These are phyloP conservation scores for Hephaestus fuliginosus DNA, from an alignment of 2,797 vertebrate species.

Conservation along the genomic window DNA sequence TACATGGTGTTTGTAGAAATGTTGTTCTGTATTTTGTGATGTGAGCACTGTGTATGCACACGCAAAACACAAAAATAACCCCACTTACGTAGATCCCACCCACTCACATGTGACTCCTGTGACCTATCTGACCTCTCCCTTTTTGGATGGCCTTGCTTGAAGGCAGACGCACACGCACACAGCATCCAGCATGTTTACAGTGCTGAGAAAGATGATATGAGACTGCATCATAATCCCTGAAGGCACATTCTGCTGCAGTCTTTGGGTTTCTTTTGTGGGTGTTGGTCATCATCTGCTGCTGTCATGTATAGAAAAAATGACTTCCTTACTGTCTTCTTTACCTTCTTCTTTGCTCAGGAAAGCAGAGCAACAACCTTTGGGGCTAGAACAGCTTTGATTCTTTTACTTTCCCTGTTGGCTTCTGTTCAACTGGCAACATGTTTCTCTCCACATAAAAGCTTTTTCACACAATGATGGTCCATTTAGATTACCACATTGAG, in stretches of 20 bases:
- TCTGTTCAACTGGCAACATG: background rate
- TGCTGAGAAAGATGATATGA: background rate
- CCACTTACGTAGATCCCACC: background rate
- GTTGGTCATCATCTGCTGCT: constrained; percentile 13
- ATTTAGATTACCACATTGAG: background rate
- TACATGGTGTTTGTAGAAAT: background rate
- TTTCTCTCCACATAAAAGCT: background rate
- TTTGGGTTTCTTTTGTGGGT: constrained; percentile 3
- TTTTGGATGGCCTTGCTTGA: constrained; percentile 5
- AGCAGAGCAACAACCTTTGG: constrained; percentile 3
- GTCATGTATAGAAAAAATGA: background rate
- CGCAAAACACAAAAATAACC: background rate
- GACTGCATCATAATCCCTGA: constrained; percentile 24
- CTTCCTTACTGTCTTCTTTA: background rate
- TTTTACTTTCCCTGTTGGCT: background rate
- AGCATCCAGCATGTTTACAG: background rate
- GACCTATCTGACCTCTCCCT: constrained; percentile 27
- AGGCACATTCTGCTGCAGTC: constrained; percentile 3
- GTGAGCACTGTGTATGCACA: background rate
- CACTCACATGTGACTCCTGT: background rate
- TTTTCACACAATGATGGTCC: background rate
- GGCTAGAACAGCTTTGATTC: background rate
- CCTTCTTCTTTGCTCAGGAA: background rate
- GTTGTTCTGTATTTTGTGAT: background rate
- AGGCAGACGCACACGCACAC: background rate